Evolutionary conservation across 2,888 invertebrate species (phyloP), one percentile per base, ranked within the genome.

Genomic region (Germaria angustata): DNA sequence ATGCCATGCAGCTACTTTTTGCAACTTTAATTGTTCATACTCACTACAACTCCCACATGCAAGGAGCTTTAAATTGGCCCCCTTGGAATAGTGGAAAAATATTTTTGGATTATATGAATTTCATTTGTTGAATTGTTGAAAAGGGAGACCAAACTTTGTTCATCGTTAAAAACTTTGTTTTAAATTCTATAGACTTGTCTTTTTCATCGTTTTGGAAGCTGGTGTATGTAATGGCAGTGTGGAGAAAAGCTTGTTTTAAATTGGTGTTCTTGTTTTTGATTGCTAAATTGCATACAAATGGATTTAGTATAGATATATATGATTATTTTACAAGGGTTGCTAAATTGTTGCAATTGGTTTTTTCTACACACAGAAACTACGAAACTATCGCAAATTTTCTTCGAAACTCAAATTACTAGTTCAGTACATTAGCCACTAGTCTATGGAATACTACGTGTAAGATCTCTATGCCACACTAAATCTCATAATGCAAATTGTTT

Each of bases 31-130:
- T 32, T 41, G 39, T 49, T 32, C 20, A 68, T 22, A 66, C 22
- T 53, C 57, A 41, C 49, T n/a, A 22, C 9, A 46, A 76, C 66
- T 76, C 77, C 61, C 53, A 28, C 69, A 69, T 41, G 51, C 53
- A 44, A 24, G 53, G 55, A 59, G 41, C 22, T 24, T 44, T 44
- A 59, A 82, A 82, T 82, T 82, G 79, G 75, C 79, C 82, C 65
- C 82, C 39, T 66, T 76, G 75, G 79, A 71, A 66, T 68, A 61
- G 32, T 81, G 59, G 22, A 20, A 36, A 68, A 59, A 57, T 61
- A 34, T 73, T 72, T 80, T 73, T 59, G 17, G 24, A 81, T 53
- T 78, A 78, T 73, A 61, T 55, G 66, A 77, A 61, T 77, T 78
- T 68, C 17, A 81, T 72, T 72, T 78, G 66, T 46, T 46, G 20